Percentiles rank a stretch among this genome's conserved stretches.
phyloP scores from a whole-genome alignment of 2,888 invertebrate species.

The Seladonia tumulorum region DNA sequence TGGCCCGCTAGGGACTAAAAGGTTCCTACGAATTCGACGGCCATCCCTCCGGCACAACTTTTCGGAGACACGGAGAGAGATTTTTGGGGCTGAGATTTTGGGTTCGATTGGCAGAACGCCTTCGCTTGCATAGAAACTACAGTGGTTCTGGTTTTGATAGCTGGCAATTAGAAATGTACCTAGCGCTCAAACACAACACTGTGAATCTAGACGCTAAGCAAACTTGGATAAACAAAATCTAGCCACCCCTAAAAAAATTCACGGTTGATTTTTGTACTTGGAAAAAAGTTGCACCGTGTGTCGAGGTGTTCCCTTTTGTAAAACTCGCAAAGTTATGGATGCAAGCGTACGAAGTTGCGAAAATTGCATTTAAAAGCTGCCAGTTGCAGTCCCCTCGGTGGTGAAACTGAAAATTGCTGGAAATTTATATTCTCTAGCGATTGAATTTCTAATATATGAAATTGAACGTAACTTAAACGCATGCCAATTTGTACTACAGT shows the following conservation, averaged over 20 bases:
- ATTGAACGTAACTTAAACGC: not conserved
- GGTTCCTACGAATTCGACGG: conserved; percentile 71
- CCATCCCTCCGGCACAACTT: not conserved
- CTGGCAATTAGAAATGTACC: no score
- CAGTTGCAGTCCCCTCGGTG: not conserved
- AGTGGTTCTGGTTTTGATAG: no score
- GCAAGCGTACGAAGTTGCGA: not conserved
- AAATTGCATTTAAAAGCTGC: not conserved
- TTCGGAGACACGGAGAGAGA: not conserved
- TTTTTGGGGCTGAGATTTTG: no score
- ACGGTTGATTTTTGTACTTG: not conserved
- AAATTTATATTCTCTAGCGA: not conserved
- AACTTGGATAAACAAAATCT: not conserved
- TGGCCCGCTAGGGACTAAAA: conserved; percentile 70
- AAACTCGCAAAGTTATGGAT: not conserved
- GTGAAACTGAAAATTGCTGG: not conserved
- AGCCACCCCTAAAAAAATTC: not conserved
- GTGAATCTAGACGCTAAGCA: no score
- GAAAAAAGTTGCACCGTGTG: not conserved
- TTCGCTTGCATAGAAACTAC: no score
- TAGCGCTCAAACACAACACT: no score
- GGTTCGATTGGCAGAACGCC: no score
- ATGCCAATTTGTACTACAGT: not conserved
- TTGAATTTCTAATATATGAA: no score
- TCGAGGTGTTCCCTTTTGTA: not conserved